Evolutionary conservation across 2,888 invertebrate genomes (phyloP), one percentile per base, ranked within the genome.

Genomic region (Arrhopalites spinosus): DNA sequence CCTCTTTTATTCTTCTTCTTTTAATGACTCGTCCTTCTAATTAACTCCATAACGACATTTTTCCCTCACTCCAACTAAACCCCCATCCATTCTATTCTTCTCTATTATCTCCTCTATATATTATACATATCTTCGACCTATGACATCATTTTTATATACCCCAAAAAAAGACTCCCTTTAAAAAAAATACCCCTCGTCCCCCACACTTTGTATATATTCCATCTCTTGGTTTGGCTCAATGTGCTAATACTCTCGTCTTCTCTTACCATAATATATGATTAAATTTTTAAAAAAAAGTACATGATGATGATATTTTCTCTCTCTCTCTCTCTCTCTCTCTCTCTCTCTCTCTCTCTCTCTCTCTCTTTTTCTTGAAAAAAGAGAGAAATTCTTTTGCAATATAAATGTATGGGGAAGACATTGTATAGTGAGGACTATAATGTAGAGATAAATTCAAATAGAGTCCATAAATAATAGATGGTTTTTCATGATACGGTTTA

Each of bases 1-100:
- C 79, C 78, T 77, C 79, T 80, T 80, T 80, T 80, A 74, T 69
- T 69, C 78, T 80, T 81, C 79, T 78, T 61, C 77, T 78, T 81
- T 81, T 81, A 81, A 81, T 81, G 79, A 80, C 79, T 79, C n/a
- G n/a, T n/a, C 79, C 77, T 79, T 80, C 81, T 81, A 81, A 81
- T 81, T 81, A 81, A 81, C 78, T 81, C 78, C 78, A 79, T 80
- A 77, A 50, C n/a, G 81, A 81, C 50, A 79, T 79, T 79, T 80
- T 81, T 79, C 78, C 81, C 79, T 80, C 75, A 73, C 61, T 70
- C 61, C 69, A 43, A n/a, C 70, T 59, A 59, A 29, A 25, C 29
- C 30, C 20, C 25, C 59, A 36, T n/a, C 36, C 61, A 29, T 8
- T 30, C 36, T n/a, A 7, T 15, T 27, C 50, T 2, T 45, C 71